phyloP scores from a whole-genome alignment of 2,888 invertebrate genomes.

The Drosophila meridiana region DNA sequence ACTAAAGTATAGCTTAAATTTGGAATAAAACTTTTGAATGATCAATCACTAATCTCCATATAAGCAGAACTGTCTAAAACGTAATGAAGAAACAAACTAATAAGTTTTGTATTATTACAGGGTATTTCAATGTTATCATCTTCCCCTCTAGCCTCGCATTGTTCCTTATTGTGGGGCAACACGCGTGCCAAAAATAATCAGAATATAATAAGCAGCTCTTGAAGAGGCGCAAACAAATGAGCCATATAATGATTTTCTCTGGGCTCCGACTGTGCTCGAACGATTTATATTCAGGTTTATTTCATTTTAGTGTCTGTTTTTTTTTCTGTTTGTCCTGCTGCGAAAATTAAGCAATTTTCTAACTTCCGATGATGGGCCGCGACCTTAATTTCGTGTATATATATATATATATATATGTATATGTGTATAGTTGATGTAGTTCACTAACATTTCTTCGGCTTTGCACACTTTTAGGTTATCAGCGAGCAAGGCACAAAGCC shows the following conservation, averaged over 20 bases:
- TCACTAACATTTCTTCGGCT: conserved; percentile 60
- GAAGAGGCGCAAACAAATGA: conserved; percentile 72
- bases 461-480: conserved; percentile 77
- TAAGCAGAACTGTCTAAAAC: not conserved
- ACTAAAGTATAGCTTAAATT: not conserved
- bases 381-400: conserved; percentile 6
- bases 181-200: conserved; percentile 75
- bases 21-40: not conserved
- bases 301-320: conserved; percentile 9
- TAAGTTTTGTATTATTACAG: not conserved
- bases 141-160: not conserved
- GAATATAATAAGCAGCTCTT: conserved; percentile 72
- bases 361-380: conserved; percentile 42
- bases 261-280: conserved; percentile 22
- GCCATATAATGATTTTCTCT: conserved; percentile 70
- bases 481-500: conserved; percentile 61
- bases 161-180: conserved; percentile 20
- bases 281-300: conserved; percentile 56
- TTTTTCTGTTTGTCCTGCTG: conserved; percentile 28
- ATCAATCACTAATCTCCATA: not conserved
- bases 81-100: too few species aligned
- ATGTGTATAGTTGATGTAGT: conserved; percentile 52
- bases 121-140: not conserved
- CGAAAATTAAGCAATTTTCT: conserved; percentile 72
- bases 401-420: not conserved